Conservation (phyloP, 2,113 vertebrate genomes). For the Xyrauchen texanus region DNA sequence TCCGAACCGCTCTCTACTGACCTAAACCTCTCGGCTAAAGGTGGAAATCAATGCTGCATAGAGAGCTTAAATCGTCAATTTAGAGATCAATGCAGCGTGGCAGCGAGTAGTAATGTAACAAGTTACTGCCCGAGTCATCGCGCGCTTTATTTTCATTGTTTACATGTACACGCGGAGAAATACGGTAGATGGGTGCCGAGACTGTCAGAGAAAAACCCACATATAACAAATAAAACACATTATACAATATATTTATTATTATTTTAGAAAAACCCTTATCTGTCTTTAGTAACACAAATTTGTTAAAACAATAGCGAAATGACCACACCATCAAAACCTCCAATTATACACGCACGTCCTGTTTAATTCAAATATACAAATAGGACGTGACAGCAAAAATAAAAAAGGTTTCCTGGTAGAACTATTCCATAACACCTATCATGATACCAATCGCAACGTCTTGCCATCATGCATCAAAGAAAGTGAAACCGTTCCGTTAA, state of each 20-base stretch:
- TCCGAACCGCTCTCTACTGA: background rate
- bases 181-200: background rate
- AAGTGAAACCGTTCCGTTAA: conserved; percentile 6
- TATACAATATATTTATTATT: background rate
- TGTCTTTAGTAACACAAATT: no score
- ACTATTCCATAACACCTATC: background rate
- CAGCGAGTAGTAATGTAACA: background rate
- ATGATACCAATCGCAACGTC: no score
- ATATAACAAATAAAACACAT: background rate
- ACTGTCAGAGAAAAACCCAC: background rate
- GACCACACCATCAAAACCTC: background rate
- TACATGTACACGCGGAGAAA: conserved; percentile 31
- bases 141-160: conserved; percentile 13
- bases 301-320: background rate
- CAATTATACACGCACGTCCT: background rate
- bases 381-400: background rate
- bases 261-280: no score
- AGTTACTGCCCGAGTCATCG: background rate
- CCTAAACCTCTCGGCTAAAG: background rate
- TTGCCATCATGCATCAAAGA: background rate
- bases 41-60: conserved; percentile 21
- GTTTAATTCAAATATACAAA: background rate
- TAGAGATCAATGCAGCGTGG: conserved; percentile 5
- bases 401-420: background rate
- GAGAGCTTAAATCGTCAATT: background rate